These are phyloP conservation scores for Bubo bubo DNA, from an alignment of 2,113 vertebrate genomes.

Conservation along the genomic window DNA sequence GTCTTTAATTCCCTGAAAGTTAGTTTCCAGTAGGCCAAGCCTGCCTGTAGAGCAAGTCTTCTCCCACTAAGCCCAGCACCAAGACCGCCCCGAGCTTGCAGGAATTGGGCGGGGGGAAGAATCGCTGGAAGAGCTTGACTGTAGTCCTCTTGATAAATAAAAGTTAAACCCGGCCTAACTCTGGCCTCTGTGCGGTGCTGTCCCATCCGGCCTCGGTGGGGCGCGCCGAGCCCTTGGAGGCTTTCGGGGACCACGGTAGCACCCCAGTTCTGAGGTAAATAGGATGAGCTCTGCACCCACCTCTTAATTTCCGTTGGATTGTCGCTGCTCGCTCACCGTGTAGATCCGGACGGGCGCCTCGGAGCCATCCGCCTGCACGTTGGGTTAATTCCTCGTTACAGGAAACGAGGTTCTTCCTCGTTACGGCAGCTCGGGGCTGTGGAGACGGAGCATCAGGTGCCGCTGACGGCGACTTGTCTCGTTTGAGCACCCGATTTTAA, in stretches of 20 bases:
- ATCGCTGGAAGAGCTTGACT: rapidly evolving
- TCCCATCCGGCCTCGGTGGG: too few relatives aligned
- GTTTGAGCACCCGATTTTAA: background rate
- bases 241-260: background rate
- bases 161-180: background rate
- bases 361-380: background rate
- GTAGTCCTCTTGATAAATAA: background rate
- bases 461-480: background rate
- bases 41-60: background rate
- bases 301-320: background rate
- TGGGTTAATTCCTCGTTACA: background rate
- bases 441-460: background rate
- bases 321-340: rapidly evolving
- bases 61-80: rapidly evolving
- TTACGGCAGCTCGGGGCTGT: background rate
- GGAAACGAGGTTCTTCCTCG: background rate
- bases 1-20: background rate
- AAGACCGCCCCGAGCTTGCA: rapidly evolving
- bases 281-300: rapidly evolving
- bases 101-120: background rate
- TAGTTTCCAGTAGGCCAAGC: too few relatives aligned
- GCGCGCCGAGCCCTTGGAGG: background rate
- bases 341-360: rapidly evolving
- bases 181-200: rapidly evolving
- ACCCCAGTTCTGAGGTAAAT: rapidly evolving